Evolutionary conservation across 1,140 invertebrate species (phyloP).

Genomic region (Eumaeus atala): DNA sequence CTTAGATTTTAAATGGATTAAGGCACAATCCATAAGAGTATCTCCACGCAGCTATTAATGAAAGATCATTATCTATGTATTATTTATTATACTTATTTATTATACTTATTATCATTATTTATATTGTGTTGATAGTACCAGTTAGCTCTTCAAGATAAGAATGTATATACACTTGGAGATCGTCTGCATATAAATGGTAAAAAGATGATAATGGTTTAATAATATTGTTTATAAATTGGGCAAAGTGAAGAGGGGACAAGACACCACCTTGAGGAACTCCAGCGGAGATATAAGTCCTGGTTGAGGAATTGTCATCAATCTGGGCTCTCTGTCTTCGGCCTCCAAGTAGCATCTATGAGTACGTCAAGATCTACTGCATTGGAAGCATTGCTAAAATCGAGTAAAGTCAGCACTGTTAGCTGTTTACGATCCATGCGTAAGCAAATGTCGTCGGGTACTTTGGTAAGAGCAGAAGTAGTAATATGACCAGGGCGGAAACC

Average conservation of each 20-base stretch:
- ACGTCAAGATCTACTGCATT: neutral
- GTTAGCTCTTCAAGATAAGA: neutral
- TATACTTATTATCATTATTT: too few species aligned
- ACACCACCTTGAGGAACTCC: too few species aligned
- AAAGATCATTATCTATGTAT: constrained; percentile 1
- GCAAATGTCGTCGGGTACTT: constrained; percentile 4
- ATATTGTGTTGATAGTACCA: neutral
- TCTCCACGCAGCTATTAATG: neutral
- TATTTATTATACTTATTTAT: too few species aligned
- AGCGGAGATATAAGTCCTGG: neutral
- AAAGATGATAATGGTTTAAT: neutral
- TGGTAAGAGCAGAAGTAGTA: constrained; percentile 1
- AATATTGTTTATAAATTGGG: neutral
- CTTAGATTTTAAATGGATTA: neutral
- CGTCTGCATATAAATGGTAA: neutral
- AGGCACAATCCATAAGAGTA: neutral
- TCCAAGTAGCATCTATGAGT: neutral
- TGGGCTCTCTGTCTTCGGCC: neutral
- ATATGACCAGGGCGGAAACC: constrained; percentile 11
- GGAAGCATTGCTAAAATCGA: constrained; percentile 10
- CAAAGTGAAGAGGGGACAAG: neutral
- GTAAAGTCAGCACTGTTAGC: constrained; percentile 4
- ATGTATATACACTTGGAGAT: neutral
- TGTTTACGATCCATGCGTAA: neutral
- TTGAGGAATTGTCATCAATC: neutral